A percentile compares a stretch with the other conserved stretches of the same genome.
Conservation (phyloP, 2,797 vertebrate genomes). For the Pangasius macronema region DNA sequence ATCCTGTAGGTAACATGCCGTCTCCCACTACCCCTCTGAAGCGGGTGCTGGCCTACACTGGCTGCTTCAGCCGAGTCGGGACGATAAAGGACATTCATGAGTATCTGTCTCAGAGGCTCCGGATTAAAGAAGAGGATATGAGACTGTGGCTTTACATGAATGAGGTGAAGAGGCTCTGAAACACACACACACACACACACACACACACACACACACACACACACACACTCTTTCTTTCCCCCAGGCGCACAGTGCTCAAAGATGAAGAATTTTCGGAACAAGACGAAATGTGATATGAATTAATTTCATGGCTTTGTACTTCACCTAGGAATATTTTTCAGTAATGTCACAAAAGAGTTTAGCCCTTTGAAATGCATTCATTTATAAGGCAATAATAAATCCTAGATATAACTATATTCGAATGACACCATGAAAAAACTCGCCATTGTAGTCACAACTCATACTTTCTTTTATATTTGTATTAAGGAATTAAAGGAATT, state of each 20-base stretch:
- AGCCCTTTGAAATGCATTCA: not conserved
- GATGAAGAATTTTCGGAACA: not conserved
- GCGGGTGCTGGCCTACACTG: conserved; percentile 93
- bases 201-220: not conserved
- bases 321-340: not conserved
- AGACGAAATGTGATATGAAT: not conserved
- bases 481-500: not conserved
- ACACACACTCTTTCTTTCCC: not conserved
- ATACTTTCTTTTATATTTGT: not conserved
- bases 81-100: conserved; percentile 98
- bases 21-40: conserved; percentile 92
- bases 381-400: not conserved
- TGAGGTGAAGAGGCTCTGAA: conserved; percentile 77
- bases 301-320: not conserved
- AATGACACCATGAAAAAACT: not conserved
- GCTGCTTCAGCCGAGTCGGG: conserved; percentile 94
- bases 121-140: conserved; percentile 98
- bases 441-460: not conserved
- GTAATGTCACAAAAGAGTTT: not conserved
- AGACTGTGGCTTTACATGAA: conserved; percentile 96
- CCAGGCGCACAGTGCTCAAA: too few relatives aligned
- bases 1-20: conserved; percentile 85
- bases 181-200: not conserved
- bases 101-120: conserved; percentile 91
- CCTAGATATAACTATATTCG: not conserved